A percentile compares a stretch with the other conserved stretches of the same genome.
Conservation (phyloP, 2,888 invertebrate species). For the Rhagonycha fulva region DNA sequence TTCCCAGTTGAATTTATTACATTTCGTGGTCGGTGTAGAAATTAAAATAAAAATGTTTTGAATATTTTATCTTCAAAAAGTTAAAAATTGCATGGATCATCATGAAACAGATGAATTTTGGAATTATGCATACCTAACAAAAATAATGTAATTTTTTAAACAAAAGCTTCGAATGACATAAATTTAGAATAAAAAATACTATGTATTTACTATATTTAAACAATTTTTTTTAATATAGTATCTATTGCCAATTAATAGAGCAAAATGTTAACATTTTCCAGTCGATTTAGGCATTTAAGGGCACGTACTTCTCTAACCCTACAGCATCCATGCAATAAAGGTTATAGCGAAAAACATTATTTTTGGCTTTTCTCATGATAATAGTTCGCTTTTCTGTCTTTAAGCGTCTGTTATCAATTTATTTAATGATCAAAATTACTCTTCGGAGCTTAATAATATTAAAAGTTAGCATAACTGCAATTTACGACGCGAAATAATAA, state of each 20-base stretch:
- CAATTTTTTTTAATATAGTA: background rate
- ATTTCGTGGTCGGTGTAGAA: background rate
- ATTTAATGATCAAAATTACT: constrained; percentile 8
- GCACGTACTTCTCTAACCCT: background rate
- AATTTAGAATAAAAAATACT: too few relatives aligned
- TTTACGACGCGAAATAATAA: background rate
- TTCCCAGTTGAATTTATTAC: background rate
- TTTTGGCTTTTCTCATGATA: background rate
- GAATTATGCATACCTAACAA: background rate
- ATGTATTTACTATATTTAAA: too few relatives aligned
- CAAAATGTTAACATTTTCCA: background rate
- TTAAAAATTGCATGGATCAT: background rate
- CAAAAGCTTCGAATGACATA: background rate
- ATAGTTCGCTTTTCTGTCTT: background rate
- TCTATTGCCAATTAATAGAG: background rate
- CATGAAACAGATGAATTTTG: background rate
- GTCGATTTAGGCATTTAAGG: background rate
- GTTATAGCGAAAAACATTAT: background rate
- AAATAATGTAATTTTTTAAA: background rate
- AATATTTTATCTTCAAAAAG: background rate
- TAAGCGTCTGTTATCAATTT: constrained; percentile 1
- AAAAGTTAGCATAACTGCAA: background rate
- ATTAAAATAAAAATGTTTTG: background rate
- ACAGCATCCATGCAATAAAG: background rate
- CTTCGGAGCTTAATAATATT: background rate